These are phyloP conservation scores for Drosophila burlai DNA, from an alignment of 1,140 invertebrate genomes.

Conservation along the genomic window DNA sequence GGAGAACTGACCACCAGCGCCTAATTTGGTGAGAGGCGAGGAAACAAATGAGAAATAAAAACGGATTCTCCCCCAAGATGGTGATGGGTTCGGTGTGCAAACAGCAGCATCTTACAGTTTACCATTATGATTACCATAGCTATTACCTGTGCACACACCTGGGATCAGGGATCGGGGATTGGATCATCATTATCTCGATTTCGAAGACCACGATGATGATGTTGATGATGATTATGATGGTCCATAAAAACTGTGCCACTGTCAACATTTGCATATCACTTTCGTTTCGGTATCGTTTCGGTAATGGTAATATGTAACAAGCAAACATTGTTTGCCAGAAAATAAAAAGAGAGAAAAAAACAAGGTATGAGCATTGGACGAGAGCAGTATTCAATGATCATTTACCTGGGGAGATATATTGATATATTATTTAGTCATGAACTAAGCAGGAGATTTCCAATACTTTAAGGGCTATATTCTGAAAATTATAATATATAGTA, in stretches of 20 bases:
- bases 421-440: background rate
- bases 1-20: slow-evolving; percentile 39
- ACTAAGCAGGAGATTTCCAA: background rate
- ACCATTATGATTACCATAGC: slow-evolving; percentile 35
- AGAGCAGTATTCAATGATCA: background rate
- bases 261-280: slow-evolving; percentile 78
- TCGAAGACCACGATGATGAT: slow-evolving; percentile 15
- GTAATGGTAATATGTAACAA: slow-evolving; percentile 60
- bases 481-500: too few relatives aligned
- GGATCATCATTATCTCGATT: slow-evolving; percentile 7
- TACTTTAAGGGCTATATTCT: too few relatives aligned
- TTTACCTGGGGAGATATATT: background rate
- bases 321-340: slow-evolving; percentile 26
- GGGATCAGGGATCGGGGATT: background rate
- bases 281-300: slow-evolving; percentile 56
- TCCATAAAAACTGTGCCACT: slow-evolving; percentile 47
- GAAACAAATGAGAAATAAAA: background rate
- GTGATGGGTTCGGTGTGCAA: slow-evolving; percentile 12
- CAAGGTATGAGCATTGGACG: background rate
- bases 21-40: slow-evolving; percentile 43
- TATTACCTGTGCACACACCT: slow-evolving; percentile 42
- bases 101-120: slow-evolving; percentile 19
- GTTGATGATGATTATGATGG: slow-evolving; percentile 41
- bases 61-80: slow-evolving; percentile 2
- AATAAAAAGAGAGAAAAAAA: background rate